phyloP scores from a whole-genome alignment of 2,888 invertebrate species.

The Sinotaia quadrata region DNA sequence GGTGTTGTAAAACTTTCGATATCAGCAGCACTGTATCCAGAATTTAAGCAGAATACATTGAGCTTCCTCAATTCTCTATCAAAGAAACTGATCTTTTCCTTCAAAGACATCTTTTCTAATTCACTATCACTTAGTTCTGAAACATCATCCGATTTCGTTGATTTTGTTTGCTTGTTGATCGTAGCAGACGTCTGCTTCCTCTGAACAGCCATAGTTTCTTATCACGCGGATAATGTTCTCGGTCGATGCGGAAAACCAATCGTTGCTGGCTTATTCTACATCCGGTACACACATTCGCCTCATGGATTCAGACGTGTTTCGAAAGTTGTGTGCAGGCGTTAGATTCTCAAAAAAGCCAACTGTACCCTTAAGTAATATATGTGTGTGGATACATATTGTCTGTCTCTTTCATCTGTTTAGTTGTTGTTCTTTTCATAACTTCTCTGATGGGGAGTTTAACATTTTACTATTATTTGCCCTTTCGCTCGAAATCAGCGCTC shows the following conservation, averaged over 20 bases:
- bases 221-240: background rate
- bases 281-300: background rate
- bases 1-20: slow-evolving; percentile 47
- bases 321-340: slow-evolving; percentile 19
- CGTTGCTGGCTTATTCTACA: slow-evolving; percentile 3
- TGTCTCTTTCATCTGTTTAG: no score
- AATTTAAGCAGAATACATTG: slow-evolving; percentile 47
- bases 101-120: slow-evolving; percentile 36
- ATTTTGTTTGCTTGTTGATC: background rate
- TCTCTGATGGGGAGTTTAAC: no score
- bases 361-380: no score
- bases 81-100: slow-evolving; percentile 48
- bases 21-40: slow-evolving; percentile 49
- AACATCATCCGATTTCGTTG: no score
- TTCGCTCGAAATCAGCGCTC: no score
- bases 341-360: slow-evolving; percentile 10
- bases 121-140: no score
- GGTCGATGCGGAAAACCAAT: background rate
- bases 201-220: background rate
- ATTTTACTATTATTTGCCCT: no score
- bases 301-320: slow-evolving; percentile 11
- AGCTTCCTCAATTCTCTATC: slow-evolving; percentile 53
- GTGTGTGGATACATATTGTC: no score
- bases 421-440: no score
- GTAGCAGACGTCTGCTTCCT: slow-evolving; percentile 2